Conservation (phyloP, 2,797 vertebrate species). For the Xiphorhynchus erythropygius region DNA sequence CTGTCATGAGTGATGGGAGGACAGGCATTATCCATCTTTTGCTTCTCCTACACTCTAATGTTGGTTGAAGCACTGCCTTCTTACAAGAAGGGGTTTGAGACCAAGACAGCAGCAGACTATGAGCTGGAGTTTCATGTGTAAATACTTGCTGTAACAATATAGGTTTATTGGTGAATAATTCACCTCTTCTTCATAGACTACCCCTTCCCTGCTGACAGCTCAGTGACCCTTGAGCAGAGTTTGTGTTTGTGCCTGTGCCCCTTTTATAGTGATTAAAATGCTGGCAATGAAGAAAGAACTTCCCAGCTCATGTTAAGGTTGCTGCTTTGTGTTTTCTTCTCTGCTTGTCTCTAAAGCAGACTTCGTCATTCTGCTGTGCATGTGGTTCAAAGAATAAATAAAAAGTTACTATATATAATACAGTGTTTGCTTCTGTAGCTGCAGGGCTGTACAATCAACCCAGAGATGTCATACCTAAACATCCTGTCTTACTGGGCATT, state of each 20-base stretch:
- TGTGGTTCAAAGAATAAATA: not conserved
- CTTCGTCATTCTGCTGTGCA: not conserved
- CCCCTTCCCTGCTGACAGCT: not conserved
- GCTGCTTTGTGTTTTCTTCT: not conserved
- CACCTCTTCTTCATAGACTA: not conserved
- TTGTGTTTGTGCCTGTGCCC: not conserved
- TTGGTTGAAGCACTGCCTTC: not conserved
- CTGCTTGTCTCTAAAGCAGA: not conserved
- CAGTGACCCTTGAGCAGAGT: not conserved
- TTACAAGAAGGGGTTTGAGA: not conserved
- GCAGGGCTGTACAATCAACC: not conserved
- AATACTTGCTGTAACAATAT: not conserved
- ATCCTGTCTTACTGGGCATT: not conserved
- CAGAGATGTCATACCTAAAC: not conserved
- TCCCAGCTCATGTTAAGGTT: not conserved
- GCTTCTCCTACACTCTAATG: fast-evolving
- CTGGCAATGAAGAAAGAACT: not conserved
- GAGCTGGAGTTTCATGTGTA: not conserved
- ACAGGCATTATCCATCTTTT: not conserved
- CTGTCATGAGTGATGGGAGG: not conserved
- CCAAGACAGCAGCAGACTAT: not conserved
- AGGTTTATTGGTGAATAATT: not conserved
- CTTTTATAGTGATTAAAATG: not conserved
- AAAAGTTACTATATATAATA: not conserved
- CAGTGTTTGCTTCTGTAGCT: not conserved